phyloP scores from a whole-genome alignment of 1,140 invertebrate genomes.

The Heliothis virescens region DNA sequence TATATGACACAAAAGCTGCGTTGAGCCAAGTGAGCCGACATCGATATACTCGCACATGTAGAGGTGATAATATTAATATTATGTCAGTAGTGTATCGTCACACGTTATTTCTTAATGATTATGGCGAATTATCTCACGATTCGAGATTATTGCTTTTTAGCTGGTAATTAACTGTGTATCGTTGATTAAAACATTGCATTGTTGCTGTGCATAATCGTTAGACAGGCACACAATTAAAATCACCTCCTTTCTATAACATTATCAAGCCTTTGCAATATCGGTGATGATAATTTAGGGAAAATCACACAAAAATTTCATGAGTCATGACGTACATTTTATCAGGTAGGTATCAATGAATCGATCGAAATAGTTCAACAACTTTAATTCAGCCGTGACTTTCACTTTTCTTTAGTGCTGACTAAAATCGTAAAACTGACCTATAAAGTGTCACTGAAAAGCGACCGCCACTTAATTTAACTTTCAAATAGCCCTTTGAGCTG shows the following conservation, averaged over 20 bases:
- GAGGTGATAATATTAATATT: constrained; percentile 21
- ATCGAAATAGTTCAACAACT: constrained; percentile 4
- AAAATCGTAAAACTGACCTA: constrained; percentile 10
- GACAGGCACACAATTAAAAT: too few relatives aligned
- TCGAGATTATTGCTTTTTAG: background rate
- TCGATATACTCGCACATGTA: background rate
- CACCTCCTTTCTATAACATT: too few relatives aligned
- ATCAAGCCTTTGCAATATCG: too few relatives aligned
- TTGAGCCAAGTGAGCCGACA: constrained; percentile 11
- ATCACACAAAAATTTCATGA: too few relatives aligned
- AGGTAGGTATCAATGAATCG: background rate
- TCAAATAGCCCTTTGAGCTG: constrained; percentile 45
- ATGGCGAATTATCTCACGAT: background rate
- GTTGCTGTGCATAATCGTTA: background rate
- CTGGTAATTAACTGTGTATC: background rate
- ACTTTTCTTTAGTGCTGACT: background rate
- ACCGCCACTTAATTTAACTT: constrained; percentile 48
- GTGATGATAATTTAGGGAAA: too few relatives aligned
- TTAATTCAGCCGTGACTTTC: constrained; percentile 14
- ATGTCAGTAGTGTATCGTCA: constrained; percentile 17
- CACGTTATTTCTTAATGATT: background rate
- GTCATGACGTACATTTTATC: too few relatives aligned
- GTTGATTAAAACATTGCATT: background rate
- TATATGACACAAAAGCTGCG: constrained; percentile 11
- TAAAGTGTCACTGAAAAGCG: constrained; percentile 17